Conservation (phyloP, 2,113 vertebrate genomes). For the Tragulus kanchil region DNA sequence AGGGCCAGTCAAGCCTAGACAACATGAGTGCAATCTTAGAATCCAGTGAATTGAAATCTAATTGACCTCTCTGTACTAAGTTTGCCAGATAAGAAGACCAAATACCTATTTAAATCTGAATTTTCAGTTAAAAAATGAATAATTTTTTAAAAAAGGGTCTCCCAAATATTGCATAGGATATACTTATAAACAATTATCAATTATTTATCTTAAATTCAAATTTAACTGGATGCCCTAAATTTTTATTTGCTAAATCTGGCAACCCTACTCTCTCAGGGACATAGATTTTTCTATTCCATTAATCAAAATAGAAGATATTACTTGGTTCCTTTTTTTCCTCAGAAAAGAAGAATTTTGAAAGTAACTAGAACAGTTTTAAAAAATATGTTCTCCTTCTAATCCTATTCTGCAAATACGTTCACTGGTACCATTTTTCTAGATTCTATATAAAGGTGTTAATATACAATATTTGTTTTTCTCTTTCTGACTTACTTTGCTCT, state of each 20-base stretch:
- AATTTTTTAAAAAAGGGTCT: not conserved
- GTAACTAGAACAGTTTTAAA: not conserved
- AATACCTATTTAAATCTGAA: not conserved
- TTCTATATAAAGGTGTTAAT: not conserved
- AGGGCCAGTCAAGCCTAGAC: not conserved
- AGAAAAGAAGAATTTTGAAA: not conserved
- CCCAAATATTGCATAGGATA: not conserved
- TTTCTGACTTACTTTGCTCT: not conserved
- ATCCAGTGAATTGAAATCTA: not conserved
- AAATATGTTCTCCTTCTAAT: not conserved
- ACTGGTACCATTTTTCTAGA: not conserved
- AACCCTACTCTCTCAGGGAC: not conserved
- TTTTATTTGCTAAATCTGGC: constrained; percentile 3
- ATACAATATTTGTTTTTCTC: not conserved
- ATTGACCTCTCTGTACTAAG: not conserved
- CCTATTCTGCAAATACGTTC: not conserved
- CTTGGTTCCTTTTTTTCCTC: not conserved
- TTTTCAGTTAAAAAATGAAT: constrained; percentile 15
- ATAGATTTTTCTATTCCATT: not conserved
- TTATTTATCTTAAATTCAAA: constrained; percentile 16
- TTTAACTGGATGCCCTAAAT: not conserved
- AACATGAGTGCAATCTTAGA: not conserved
- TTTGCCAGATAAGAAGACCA: not conserved
- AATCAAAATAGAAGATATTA: not conserved
- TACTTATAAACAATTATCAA: not conserved